Percentiles rank a stretch among this genome's conserved stretches.
These are phyloP conservation scores for Phenganax stokvisi DNA, from an alignment of 92 coral and sea anemone genomes.

Conservation along the genomic window DNA sequence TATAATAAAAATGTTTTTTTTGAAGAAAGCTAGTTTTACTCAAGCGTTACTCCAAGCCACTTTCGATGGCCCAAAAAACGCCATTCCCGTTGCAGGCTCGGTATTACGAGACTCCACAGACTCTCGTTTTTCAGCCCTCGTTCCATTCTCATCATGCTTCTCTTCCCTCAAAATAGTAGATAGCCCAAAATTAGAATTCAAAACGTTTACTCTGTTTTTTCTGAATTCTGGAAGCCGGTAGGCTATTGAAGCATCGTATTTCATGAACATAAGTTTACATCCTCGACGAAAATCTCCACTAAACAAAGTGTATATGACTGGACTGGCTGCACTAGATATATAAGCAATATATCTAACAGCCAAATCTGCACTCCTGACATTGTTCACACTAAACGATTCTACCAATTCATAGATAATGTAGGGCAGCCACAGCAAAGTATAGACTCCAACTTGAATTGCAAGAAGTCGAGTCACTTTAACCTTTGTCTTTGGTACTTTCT, in stretches of 20 bases:
- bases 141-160: no score
- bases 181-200: not conserved
- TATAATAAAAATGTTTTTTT: no score
- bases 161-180: not conserved
- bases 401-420: slow-evolving; percentile 54
- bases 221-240: slow-evolving; percentile 68
- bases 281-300: slow-evolving; percentile 91
- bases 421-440: slow-evolving; percentile 66
- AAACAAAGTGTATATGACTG: slow-evolving; percentile 69
- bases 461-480: slow-evolving; percentile 82
- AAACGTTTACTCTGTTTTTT: slow-evolving; percentile 60
- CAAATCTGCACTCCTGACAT: slow-evolving; percentile 40
- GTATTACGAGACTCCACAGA: no score
- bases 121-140: not conserved
- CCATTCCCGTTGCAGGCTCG: not conserved
- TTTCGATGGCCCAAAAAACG: not conserved
- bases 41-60: not conserved
- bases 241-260: slow-evolving; percentile 89
- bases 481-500: slow-evolving; percentile 74
- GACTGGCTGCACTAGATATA: slow-evolving; percentile 63
- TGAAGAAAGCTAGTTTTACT: no score
- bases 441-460: slow-evolving; percentile 67
- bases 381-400: slow-evolving; percentile 33
- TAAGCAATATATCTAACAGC: slow-evolving; percentile 54
- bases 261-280: slow-evolving; percentile 74